phyloP scores from a whole-genome alignment of 2,797 vertebrate genomes.

The Botia almorhae region DNA sequence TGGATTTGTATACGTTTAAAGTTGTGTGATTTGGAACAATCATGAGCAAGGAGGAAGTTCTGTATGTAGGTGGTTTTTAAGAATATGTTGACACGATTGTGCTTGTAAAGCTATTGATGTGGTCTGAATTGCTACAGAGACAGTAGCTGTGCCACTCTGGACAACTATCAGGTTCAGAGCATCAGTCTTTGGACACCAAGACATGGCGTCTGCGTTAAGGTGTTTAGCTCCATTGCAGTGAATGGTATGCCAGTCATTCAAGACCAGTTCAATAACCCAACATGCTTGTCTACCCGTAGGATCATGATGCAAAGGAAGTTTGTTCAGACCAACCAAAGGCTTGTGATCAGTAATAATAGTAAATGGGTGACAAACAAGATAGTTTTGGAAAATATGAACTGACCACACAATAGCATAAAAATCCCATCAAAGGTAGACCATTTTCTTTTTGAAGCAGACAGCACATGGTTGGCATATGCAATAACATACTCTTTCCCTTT shows the following conservation, averaged over 20 bases:
- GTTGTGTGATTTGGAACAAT: too few relatives aligned
- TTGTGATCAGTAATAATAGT: conserved; percentile 27
- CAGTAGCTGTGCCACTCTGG: not conserved
- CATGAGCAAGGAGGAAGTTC: not conserved
- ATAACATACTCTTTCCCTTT: conserved; percentile 28
- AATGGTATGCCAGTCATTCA: not conserved
- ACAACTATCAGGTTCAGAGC: conserved; percentile 1
- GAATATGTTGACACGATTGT: not conserved
- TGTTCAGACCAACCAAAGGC: conserved; percentile 31
- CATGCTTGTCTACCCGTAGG: not conserved
- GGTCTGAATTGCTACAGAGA: not conserved
- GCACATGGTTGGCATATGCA: conserved; percentile 25
- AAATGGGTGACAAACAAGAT: conserved; percentile 11
- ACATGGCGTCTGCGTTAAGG: conserved; percentile 10
- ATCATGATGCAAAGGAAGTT: conserved; percentile 19
- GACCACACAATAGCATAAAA: conserved; percentile 40
- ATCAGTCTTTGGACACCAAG: not conserved
- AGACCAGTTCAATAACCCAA: not conserved
- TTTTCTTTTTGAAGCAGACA: conserved; percentile 29
- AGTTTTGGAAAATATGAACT: conserved; percentile 34
- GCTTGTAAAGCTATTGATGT: not conserved
- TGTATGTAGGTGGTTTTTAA: not conserved
- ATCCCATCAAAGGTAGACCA: conserved; percentile 44
- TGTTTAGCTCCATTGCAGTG: conserved; percentile 11
- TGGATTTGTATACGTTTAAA: too few relatives aligned